phyloP scores from a whole-genome alignment of 2,797 vertebrate genomes.

The Alectoris magna region DNA sequence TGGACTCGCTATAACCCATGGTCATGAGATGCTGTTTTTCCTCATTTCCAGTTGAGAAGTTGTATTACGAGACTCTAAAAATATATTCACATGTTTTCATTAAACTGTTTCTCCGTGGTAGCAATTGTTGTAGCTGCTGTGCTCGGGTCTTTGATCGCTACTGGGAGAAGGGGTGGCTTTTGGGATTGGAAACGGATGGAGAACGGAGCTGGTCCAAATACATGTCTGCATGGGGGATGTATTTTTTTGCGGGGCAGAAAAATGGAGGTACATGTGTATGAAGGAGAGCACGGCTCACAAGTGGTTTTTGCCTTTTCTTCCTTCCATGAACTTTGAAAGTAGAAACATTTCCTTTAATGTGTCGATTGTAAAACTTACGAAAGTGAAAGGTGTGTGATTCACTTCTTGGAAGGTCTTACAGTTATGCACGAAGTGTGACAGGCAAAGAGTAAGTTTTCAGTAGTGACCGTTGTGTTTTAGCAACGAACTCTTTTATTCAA shows the following conservation, averaged over 20 bases:
- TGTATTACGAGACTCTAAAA: constrained; percentile 57
- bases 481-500: neutral
- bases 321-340: neutral
- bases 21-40: constrained; percentile 28
- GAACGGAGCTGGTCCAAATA: neutral
- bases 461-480: neutral
- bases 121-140: constrained; percentile 55
- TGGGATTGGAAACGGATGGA: constrained; percentile 52
- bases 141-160: constrained; percentile 10
- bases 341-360: neutral
- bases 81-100: constrained; percentile 59
- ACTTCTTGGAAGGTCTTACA: constrained; percentile 2
- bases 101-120: constrained; percentile 46
- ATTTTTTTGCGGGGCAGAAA: neutral
- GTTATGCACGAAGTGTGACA: neutral
- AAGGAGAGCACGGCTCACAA: neutral
- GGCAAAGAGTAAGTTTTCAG: constrained; percentile 12
- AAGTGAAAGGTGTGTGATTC: constrained; percentile 50
- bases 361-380: neutral
- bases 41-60: constrained; percentile 47
- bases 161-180: constrained; percentile 50
- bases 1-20: constrained; percentile 19
- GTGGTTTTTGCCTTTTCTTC: constrained; percentile 1
- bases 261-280: neutral
- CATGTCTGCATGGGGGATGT: constrained; percentile 11